Evolutionary conservation across 2,797 vertebrate genomes (phyloP), one percentile per base, ranked within the genome.

Genomic region (Epinephelus awoara): DNA sequence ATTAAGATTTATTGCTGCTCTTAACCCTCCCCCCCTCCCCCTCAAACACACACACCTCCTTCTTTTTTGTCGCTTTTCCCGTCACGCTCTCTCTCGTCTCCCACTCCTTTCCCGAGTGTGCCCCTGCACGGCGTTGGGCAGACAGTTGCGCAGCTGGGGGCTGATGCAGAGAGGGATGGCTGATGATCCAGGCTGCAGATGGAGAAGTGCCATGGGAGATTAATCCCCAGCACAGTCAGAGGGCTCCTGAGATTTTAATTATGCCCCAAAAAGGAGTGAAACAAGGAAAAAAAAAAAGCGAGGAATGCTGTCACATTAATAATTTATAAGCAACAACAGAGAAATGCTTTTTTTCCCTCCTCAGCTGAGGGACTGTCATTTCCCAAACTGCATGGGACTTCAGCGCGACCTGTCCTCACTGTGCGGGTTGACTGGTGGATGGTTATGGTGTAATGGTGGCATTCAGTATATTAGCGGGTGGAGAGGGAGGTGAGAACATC

Each of bases 161-260:
- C 87, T 91, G 90, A 92, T 90, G 88, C 88, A 81, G 85, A 84
- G 75, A 78, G 63, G 79, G 88, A 79, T 82, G 88, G 86, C 83
- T 91, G 90, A 86, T 82, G 89, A 90, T 84, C 77, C 77, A 66
- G 80, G 79, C 90, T 93, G 82, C 92, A 94, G 89, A 95, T 95
- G 90, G 92, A 91, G 92, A 95, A 90, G 94, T 96, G 95, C 91
- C 92, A 93, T 82, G 85, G 89, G 89, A 96, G 93, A 96, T 95
- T 96, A 94, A 96, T 96, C 86, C 89, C 82, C 93, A 91, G 93
- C 91, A 86, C 93, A 95, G 91, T 84, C 81, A 92, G 87, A 72
- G 81, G 83, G 93, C 93, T 94, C 91, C 84, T 83, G 89, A 86
- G 94, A 91, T 90, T 93, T 93, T 92, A 93, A 95, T 94, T 93